Percentiles rank a stretch among this genome's conserved stretches.
phyloP scores from a whole-genome alignment of 2,113 vertebrate species.

The Cyprinodon brontotheroides region DNA sequence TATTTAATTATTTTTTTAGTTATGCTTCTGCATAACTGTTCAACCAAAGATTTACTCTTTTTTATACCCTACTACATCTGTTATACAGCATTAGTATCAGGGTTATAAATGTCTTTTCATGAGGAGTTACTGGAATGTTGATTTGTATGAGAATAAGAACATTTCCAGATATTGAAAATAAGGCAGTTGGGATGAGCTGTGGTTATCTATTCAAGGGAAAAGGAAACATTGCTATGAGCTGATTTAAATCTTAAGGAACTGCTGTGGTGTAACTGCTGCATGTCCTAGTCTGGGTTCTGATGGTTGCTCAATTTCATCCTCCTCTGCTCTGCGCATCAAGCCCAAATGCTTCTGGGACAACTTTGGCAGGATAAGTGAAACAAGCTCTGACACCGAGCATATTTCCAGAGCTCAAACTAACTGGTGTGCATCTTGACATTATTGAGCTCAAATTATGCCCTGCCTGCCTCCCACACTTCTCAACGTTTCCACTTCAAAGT shows the following conservation, averaged over 20 bases:
- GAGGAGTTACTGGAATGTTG: conserved; percentile 19
- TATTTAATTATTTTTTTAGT: neutral
- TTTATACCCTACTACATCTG: neutral
- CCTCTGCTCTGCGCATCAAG: conserved; percentile 19
- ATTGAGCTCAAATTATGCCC: conserved; percentile 58
- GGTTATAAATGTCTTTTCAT: conserved; percentile 6
- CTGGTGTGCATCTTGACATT: conserved; percentile 56
- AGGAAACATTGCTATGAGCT: neutral
- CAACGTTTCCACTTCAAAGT: conserved; percentile 59
- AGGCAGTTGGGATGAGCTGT: conserved; percentile 12
- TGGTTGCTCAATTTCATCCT: conserved; percentile 43
- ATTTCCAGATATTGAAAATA: conserved; percentile 9
- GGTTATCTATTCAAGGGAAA: conserved; percentile 12
- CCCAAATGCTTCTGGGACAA: conserved; percentile 49
- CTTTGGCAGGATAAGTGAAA: conserved; percentile 53
- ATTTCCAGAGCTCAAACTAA: conserved; percentile 60
- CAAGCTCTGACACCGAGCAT: conserved; percentile 53
- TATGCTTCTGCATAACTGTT: neutral
- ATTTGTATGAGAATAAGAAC: conserved; percentile 16
- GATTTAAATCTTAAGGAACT: conserved; percentile 33
- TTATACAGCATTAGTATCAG: neutral
- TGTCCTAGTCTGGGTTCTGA: conserved; percentile 36
- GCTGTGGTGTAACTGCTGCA: conserved; percentile 27
- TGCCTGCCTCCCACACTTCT: conserved; percentile 54
- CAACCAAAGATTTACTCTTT: neutral